phyloP scores from a whole-genome alignment of 2,797 vertebrate genomes.

The Pantherophis alleghaniensis region DNA sequence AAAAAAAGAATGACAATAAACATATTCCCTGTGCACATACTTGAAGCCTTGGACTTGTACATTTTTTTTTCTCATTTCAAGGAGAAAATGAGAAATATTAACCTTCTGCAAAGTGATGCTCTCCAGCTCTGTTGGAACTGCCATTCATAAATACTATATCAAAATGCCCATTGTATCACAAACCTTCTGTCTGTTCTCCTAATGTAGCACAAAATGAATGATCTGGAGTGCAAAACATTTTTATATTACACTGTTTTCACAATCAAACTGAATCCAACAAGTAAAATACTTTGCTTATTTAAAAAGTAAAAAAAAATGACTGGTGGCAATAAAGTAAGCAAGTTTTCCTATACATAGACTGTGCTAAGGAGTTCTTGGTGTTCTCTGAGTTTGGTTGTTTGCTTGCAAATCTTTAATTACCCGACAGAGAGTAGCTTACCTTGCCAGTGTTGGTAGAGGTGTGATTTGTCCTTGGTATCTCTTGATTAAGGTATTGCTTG shows the following conservation, averaged over 20 bases:
- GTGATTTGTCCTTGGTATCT: too few relatives aligned
- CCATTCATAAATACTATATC: not conserved
- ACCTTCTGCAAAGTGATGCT: not conserved
- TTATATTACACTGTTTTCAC: not conserved
- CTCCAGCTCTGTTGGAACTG: not conserved
- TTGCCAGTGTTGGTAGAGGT: too few relatives aligned
- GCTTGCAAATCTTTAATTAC: too few relatives aligned
- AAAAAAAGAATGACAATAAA: slow-evolving; percentile 44
- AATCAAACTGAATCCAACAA: not conserved
- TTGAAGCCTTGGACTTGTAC: slow-evolving; percentile 13
- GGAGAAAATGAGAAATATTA: not conserved
- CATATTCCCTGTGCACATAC: slow-evolving; percentile 35
- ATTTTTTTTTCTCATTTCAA: not conserved
- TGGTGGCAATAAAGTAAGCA: not conserved
- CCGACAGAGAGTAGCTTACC: too few relatives aligned
- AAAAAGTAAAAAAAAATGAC: not conserved
- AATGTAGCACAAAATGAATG: not conserved
- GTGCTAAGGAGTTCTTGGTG: not conserved
- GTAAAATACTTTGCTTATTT: not conserved
- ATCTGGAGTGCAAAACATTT: not conserved
- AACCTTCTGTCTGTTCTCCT: not conserved
- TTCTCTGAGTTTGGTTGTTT: too few relatives aligned
- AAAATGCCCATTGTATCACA: not conserved
- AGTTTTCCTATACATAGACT: not conserved
- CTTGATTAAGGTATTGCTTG: too few relatives aligned